These are phyloP conservation scores for Myzus persicae DNA, from an alignment of 1,140 invertebrate genomes.

Conservation along the genomic window DNA sequence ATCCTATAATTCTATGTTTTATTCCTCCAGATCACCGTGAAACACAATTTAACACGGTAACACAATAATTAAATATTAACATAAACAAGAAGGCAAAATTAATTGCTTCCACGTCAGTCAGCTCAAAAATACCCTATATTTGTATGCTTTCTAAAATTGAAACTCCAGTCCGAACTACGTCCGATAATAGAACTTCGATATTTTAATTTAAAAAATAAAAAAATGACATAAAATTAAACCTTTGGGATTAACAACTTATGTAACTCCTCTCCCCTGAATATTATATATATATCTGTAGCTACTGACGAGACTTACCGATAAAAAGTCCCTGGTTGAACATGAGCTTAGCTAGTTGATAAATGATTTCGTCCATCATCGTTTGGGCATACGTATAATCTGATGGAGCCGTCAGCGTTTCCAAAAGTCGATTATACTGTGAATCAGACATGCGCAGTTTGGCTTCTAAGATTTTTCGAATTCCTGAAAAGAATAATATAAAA, in stretches of 20 bases:
- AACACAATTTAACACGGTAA: neutral
- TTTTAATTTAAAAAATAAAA: neutral
- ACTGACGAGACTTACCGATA: conserved; percentile 66
- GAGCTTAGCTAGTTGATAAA: conserved; percentile 78
- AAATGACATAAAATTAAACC: neutral
- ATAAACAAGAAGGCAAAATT: neutral
- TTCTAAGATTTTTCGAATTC: conserved; percentile 49
- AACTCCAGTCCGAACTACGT: neutral
- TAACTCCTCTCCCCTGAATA: neutral
- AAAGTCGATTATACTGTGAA: conserved; percentile 66
- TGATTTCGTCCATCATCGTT: conserved; percentile 77
- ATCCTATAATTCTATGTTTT: neutral
- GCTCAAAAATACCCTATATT: neutral
- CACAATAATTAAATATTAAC: neutral
- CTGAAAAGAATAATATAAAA: neutral
- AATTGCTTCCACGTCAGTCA: neutral
- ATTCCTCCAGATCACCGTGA: neutral
- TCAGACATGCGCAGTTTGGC: conserved; percentile 59
- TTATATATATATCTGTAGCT: neutral
- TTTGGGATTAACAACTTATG: neutral
- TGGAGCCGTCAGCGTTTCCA: conserved; percentile 66
- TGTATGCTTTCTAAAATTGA: neutral
- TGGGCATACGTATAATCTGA: conserved; percentile 73
- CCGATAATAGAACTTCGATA: neutral
- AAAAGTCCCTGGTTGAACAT: conserved; percentile 77